A percentile compares a stretch with the other conserved stretches of the same genome.
These are phyloP conservation scores for Drosophila eugracilis DNA, from an alignment of 1,140 invertebrate genomes.

Conservation along the genomic window DNA sequence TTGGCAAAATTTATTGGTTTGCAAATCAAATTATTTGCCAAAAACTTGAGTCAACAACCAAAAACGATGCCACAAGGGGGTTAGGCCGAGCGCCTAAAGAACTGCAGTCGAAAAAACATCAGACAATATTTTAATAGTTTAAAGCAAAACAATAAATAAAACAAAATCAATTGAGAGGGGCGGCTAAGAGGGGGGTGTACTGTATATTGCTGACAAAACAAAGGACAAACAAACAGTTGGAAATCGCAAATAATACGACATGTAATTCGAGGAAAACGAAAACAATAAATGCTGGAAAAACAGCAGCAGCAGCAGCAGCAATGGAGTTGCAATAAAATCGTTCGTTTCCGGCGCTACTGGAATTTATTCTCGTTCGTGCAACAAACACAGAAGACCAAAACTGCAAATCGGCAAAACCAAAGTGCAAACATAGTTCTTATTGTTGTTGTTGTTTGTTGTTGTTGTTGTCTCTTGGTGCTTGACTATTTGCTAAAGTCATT, in stretches of 20 bases:
- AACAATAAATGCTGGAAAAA: conserved; percentile 56
- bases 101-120: conserved; percentile 53
- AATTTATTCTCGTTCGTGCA: conserved; percentile 76
- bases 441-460: no score
- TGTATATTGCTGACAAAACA: conserved; percentile 62
- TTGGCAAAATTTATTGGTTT: conserved; percentile 69
- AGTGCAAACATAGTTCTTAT: conserved; percentile 79
- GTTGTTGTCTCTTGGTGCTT: conserved; percentile 53
- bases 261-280: conserved; percentile 63
- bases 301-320: conserved; percentile 55
- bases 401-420: conserved; percentile 80
- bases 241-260: conserved; percentile 75
- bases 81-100: conserved; percentile 43
- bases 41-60: conserved; percentile 82
- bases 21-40: conserved; percentile 82
- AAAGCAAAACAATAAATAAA: conserved; percentile 83
- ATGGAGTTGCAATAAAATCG: conserved; percentile 80
- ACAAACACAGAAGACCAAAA: conserved; percentile 66
- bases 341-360: conserved; percentile 81
- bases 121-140: conserved; percentile 83
- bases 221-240: conserved; percentile 66
- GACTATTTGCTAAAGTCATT: conserved; percentile 82
- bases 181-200: conserved; percentile 27
- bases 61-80: conserved; percentile 78
- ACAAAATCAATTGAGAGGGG: conserved; percentile 71